Evolutionary conservation across 1,140 invertebrate species (phyloP).

Genomic region (Hylyphantes graminicola): DNA sequence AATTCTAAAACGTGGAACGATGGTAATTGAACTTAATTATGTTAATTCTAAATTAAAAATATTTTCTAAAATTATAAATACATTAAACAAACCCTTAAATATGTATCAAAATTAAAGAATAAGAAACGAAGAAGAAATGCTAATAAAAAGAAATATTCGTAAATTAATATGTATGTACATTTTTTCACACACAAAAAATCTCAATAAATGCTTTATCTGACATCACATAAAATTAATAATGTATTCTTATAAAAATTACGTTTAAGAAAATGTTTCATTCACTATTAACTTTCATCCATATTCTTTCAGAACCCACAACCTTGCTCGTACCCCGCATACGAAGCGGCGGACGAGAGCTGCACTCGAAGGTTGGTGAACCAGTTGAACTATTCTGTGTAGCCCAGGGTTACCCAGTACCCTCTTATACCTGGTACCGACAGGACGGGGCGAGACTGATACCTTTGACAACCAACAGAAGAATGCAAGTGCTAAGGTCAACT

Average conservation of each 20-base stretch:
- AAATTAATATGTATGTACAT: not conserved
- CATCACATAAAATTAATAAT: too few relatives aligned
- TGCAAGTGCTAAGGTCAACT: constrained; percentile 20
- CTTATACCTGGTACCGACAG: constrained; percentile 74
- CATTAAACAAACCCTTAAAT: too few relatives aligned
- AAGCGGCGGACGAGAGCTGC: constrained; percentile 76
- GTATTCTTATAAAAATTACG: not conserved
- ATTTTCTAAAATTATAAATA: too few relatives aligned
- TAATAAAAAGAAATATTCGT: not conserved
- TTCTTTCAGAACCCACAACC: constrained; percentile 76
- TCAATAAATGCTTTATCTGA: not conserved
- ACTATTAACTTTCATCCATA: not conserved
- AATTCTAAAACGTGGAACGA: too few relatives aligned
- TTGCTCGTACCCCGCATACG: constrained; percentile 77
- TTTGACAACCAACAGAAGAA: constrained; percentile 2
- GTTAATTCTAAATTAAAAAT: too few relatives aligned
- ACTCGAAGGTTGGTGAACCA: constrained; percentile 76
- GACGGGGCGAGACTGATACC: constrained; percentile 41
- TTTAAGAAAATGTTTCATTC: not conserved
- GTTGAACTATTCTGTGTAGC: constrained; percentile 80
- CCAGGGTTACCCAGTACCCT: constrained; percentile 81
- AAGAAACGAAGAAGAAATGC: too few relatives aligned
- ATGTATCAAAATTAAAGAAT: too few relatives aligned
- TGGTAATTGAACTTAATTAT: too few relatives aligned
- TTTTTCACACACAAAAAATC: not conserved